A percentile compares a stretch with the other conserved stretches of the same genome.
These are phyloP conservation scores for Pachydiplax longipennis DNA, from an alignment of 2,888 invertebrate species.

Conservation along the genomic window DNA sequence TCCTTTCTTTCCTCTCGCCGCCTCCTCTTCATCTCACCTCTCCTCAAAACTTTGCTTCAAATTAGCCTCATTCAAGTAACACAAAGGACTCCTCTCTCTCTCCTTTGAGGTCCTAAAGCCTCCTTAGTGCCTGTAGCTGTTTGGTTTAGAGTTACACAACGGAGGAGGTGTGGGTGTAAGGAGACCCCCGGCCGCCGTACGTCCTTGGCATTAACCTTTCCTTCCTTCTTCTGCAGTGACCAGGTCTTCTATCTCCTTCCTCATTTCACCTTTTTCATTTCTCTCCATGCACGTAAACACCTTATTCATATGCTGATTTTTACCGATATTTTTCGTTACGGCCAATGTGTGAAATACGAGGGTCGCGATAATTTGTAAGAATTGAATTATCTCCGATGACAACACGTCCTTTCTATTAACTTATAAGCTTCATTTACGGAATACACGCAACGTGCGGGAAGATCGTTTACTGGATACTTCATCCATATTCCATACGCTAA, in stretches of 20 bases:
- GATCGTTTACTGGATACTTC: too few species aligned
- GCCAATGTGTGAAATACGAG: neutral
- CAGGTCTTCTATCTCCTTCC: too few species aligned
- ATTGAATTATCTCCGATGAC: too few species aligned
- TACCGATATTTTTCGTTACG: neutral
- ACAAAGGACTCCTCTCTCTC: neutral
- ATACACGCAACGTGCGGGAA: too few species aligned
- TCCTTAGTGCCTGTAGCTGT: conserved; percentile 12
- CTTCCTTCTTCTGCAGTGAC: too few species aligned
- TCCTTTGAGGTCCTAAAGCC: neutral
- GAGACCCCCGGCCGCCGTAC: neutral
- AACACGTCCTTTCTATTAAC: too few species aligned
- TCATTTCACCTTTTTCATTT: too few species aligned
- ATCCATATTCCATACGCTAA: too few species aligned
- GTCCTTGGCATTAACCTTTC: neutral
- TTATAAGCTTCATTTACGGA: too few species aligned
- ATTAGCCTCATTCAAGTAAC: conserved; percentile 16
- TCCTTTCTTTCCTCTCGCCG: neutral
- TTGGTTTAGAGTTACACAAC: conserved; percentile 35
- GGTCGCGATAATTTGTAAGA: neutral
- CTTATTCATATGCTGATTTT: too few species aligned
- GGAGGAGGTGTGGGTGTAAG: neutral
- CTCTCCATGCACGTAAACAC: too few species aligned
- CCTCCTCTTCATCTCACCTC: neutral
- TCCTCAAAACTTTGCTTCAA: neutral